Percentiles rank a stretch among this genome's conserved stretches.
Evolutionary conservation across 2,113 vertebrate species (phyloP).

Genomic region (Pionites leucogaster): DNA sequence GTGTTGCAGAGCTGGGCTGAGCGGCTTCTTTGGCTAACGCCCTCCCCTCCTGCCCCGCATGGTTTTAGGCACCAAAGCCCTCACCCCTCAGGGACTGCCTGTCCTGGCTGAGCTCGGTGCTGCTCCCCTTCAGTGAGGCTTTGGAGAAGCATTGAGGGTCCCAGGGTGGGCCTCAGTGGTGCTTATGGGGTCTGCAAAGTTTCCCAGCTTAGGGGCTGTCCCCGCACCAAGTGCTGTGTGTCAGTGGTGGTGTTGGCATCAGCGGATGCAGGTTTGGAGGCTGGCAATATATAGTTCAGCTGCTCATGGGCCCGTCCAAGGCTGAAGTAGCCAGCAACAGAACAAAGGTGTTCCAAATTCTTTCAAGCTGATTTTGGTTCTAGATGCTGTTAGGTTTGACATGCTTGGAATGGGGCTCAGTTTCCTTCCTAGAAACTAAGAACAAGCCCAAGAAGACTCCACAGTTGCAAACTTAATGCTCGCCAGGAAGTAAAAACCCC

Average conservation of each 20-base stretch:
- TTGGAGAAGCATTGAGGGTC: neutral
- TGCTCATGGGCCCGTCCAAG: neutral
- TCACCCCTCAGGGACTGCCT: neutral
- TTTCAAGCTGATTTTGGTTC: neutral
- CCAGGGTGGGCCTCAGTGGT: neutral
- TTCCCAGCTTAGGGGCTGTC: neutral
- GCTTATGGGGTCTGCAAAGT: neutral
- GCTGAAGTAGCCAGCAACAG: neutral
- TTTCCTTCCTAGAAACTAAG: neutral
- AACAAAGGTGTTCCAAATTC: neutral
- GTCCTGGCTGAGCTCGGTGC: neutral
- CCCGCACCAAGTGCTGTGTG: neutral
- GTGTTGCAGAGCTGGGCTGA: neutral
- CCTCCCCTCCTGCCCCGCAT: rapidly evolving
- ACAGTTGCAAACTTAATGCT: neutral
- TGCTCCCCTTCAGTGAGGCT: neutral
- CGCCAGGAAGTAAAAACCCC: neutral
- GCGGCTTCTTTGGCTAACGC: rapidly evolving
- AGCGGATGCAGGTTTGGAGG: neutral
- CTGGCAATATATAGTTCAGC: neutral
- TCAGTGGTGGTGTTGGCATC: neutral
- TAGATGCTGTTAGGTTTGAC: neutral
- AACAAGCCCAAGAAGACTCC: neutral
- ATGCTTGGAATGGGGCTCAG: neutral
- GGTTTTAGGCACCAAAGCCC: neutral